Evolutionary conservation across 1,140 invertebrate genomes (phyloP).

Genomic region (Danaus plexippus): DNA sequence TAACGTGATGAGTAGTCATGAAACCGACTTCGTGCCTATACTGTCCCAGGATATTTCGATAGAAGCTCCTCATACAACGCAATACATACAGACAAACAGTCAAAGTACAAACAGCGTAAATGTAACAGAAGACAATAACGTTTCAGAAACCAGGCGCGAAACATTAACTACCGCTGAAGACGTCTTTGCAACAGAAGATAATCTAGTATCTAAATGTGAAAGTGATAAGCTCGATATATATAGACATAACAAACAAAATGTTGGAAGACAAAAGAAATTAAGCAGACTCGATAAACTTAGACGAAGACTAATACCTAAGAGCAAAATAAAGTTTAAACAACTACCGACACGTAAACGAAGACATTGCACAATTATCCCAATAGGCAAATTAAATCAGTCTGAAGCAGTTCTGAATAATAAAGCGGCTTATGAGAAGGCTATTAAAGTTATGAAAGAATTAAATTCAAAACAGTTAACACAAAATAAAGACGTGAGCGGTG

Average conservation of each 20-base stretch:
- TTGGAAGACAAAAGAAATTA: slow-evolving; percentile 28
- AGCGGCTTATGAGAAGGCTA: slow-evolving; percentile 48
- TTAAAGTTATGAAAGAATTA: slow-evolving; percentile 44
- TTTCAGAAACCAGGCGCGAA: slow-evolving; percentile 3
- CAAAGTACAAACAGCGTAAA: too few species aligned
- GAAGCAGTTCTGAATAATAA: slow-evolving; percentile 36
- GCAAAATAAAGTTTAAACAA: slow-evolving; percentile 38
- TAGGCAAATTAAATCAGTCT: slow-evolving; percentile 3
- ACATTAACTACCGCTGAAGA: slow-evolving; percentile 8
- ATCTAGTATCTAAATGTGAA: neutral
- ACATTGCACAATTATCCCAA: slow-evolving; percentile 2
- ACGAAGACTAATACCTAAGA: slow-evolving; percentile 39
- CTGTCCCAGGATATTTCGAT: too few species aligned
- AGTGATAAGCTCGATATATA: slow-evolving; percentile 7
- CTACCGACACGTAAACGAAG: slow-evolving; percentile 10
- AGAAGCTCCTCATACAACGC: too few species aligned
- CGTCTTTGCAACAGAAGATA: slow-evolving; percentile 8
- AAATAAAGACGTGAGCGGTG: slow-evolving; percentile 18
- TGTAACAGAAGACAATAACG: too few species aligned
- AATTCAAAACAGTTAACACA: slow-evolving; percentile 19
- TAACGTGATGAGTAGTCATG: too few species aligned
- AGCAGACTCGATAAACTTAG: slow-evolving; percentile 45
- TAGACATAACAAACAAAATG: slow-evolving; percentile 12
- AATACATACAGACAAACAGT: too few species aligned
- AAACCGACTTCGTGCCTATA: too few species aligned